Base-by-base conservation (phyloP, 2,797 vertebrate genomes). In the Agapornis canus region DNA sequence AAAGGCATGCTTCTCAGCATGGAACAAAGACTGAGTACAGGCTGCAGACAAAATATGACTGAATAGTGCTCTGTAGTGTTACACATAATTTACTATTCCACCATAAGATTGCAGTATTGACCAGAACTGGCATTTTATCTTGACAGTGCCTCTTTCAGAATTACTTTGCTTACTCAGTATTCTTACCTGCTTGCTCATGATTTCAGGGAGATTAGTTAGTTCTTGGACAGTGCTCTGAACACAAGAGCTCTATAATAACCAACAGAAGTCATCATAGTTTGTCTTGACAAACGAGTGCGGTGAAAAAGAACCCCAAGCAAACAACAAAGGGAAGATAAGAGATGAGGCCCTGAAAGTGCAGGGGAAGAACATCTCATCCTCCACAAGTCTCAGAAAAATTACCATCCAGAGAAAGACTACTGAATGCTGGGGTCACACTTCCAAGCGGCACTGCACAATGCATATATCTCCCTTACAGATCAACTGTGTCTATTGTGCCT, bases 51-150 rank as follows among this genome's bases (percentile, higher is more conserved):
- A 72, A 56, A 64, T 32, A 60, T 11, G 9, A 51, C 3, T 73
- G 11, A 83, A 57, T 25, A 60, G 15, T 32, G n/a, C 35, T 68
- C 19, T 73, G 80, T 10, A 71, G 21, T 2, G 6, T 42, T 48
- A 27, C 16, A 32, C 13, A 5, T 51, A 35, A 93, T 71, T 71
- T 71, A 88, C 51, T 37, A 45, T 8, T 12, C 65, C 5, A 5
- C 27, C 21, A 3, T 39, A 45, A 85, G 31, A 16, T 3, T 60
- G 37, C 0, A 0, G 10, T 47, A 48, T 45, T 71, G 61, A 73
- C 20, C 40, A 83, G 80, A 91, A 43, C 25, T 42, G 0, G 0
- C n/a, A 25, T 45, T 88, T 88, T 40, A 73, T 6, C 37, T 83
- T 75, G 61, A 78, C 48, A 60, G 21, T 37, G 37, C 22, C 60